Conservation (phyloP, 2,797 vertebrate species). For the Bradypus variegatus region DNA sequence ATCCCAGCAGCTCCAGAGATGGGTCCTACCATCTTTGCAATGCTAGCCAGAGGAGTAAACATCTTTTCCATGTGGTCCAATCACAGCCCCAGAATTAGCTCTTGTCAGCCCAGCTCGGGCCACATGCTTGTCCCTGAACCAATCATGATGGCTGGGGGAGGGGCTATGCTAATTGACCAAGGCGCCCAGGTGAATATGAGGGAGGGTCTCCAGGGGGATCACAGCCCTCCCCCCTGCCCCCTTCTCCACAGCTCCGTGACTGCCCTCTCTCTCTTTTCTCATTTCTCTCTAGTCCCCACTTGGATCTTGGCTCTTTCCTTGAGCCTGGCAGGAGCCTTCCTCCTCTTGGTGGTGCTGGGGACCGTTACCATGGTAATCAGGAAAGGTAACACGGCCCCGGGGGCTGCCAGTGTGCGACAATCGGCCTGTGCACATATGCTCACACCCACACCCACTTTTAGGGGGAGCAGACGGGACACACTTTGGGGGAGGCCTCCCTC, state of each 20-base stretch:
- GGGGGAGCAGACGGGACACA: neutral
- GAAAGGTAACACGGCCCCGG: slow-evolving; percentile 55
- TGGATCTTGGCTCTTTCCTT: slow-evolving; percentile 63
- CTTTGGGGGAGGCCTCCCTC: neutral
- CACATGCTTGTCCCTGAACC: neutral
- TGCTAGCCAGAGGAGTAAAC: neutral
- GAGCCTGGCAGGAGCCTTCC: slow-evolving; percentile 22
- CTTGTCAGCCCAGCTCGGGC: neutral
- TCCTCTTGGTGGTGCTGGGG: slow-evolving; percentile 51
- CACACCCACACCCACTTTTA: neutral
- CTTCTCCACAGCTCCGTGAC: neutral
- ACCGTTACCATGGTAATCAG: neutral
- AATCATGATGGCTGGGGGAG: neutral
- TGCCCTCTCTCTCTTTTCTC: neutral
- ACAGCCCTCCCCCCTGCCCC: neutral
- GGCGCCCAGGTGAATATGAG: no score
- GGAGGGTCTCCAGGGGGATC: neutral
- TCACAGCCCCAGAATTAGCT: neutral
- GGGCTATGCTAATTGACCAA: neutral
- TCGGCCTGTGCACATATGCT: neutral
- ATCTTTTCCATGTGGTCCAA: neutral
- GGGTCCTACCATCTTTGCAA: neutral
- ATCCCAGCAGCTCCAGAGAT: neutral
- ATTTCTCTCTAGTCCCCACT: slow-evolving; percentile 46
- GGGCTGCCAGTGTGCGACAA: neutral